phyloP scores from a whole-genome alignment of 1,140 invertebrate species.

The Linepithema humile region DNA sequence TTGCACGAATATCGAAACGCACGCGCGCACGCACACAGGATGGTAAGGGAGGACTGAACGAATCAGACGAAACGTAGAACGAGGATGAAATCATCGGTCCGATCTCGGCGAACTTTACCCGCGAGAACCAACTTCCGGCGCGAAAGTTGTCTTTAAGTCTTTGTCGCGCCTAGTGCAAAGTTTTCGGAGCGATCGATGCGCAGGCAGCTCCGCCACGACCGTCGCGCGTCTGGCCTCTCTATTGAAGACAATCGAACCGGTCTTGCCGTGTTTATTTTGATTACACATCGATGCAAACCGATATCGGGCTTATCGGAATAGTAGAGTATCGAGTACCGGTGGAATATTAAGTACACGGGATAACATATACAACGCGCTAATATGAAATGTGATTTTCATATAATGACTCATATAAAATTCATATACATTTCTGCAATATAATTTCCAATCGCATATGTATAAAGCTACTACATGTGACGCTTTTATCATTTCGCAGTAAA shows the following conservation, averaged over 20 bases:
- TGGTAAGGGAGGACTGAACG: background rate
- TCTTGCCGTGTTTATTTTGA: constrained; percentile 5
- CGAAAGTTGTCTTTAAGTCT: constrained; percentile 50
- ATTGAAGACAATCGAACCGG: background rate
- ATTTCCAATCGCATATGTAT: constrained; percentile 1
- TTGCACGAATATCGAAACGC: constrained; percentile 43
- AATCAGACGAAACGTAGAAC: background rate
- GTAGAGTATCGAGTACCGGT: background rate
- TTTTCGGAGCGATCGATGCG: constrained; percentile 50
- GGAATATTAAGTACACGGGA: background rate
- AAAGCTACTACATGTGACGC: background rate
- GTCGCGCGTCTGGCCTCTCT: background rate
- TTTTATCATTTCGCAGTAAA: background rate
- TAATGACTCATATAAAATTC: constrained; percentile 11
- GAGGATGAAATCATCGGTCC: constrained; percentile 5
- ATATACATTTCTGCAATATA: background rate
- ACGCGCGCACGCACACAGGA: background rate
- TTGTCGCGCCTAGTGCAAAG: constrained; percentile 31
- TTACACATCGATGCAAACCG: background rate
- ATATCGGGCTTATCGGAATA: background rate
- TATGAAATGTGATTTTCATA: constrained; percentile 11
- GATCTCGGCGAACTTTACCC: constrained; percentile 54
- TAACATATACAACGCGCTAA: background rate
- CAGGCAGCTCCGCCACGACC: background rate
- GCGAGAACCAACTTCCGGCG: constrained; percentile 52